Evolutionary conservation across 1,140 invertebrate species (phyloP).

Genomic region (Oppia nitens): DNA sequence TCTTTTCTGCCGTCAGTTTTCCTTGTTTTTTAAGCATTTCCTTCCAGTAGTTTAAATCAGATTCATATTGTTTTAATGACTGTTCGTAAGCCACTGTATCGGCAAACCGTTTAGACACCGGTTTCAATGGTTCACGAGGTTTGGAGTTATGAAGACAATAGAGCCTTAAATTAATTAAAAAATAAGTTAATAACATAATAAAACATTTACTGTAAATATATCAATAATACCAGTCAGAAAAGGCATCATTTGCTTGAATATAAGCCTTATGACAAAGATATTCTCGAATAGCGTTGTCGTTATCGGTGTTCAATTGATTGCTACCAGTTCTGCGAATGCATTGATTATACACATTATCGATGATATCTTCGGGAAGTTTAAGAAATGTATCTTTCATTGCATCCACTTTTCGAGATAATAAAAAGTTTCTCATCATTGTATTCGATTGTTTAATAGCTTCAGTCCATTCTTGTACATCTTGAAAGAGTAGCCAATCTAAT

Average conservation of each 20-base stretch:
- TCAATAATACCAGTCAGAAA: conserved; percentile 61
- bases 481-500: conserved; percentile 63
- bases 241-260: conserved; percentile 58
- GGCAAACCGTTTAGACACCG: conserved; percentile 45
- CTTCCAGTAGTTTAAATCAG: conserved; percentile 60
- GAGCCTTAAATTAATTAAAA: neutral
- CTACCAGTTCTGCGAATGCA: conserved; percentile 32
- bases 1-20: conserved; percentile 49
- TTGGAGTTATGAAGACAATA: conserved; percentile 44
- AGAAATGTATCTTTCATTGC: conserved; percentile 22
- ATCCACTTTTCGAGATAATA: conserved; percentile 28
- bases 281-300: conserved; percentile 33
- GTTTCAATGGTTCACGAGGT: conserved; percentile 35
- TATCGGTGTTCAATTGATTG: conserved; percentile 25
- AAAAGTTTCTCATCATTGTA: conserved; percentile 65
- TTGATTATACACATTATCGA: conserved; percentile 39
- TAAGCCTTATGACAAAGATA: conserved; percentile 35
- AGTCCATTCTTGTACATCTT: conserved; percentile 50
- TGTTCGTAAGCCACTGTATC: conserved; percentile 77
- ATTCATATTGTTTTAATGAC: conserved; percentile 51
- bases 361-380: conserved; percentile 34
- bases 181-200: neutral
- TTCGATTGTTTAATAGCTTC: conserved; percentile 71
- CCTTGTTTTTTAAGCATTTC: conserved; percentile 42
- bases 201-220: neutral